Base-by-base conservation (phyloP, 2,797 vertebrate genomes). In the Argya squamiceps region DNA sequence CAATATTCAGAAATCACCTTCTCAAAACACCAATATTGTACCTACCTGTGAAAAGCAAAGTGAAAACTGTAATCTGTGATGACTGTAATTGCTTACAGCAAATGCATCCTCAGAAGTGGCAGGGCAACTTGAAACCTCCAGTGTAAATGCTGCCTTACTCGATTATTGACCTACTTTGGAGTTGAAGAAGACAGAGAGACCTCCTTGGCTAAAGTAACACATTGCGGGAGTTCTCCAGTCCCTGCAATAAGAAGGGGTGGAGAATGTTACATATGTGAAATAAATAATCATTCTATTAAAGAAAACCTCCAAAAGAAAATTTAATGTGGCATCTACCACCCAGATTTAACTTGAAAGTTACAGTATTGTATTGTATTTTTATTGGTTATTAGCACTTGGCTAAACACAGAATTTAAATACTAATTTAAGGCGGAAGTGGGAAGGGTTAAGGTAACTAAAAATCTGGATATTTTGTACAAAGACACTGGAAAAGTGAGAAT, bases 21-120 rank as follows among this genome's bases (percentile, higher is more conserved):
- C 71, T 92, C 60, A 49, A 76, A 89, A 63, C 24, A 88, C 64
- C 34, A 83, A 85, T 81, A 63, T 77, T 79, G 46, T 91, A 74
- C 37, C 15, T 79, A 89, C 37, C 79, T 91, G 75, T 78, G 85
- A 95, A 95, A 93, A 93, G 43, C 63, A 84, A 95, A 94, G 39
- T 76, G 71, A 87, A 89, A 94, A 82, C 77, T 89, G 23, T 84
- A 59, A 87, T 82, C 55, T 87, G 12, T 50, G 63, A 44, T 84
- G 81, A 76, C 67, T 75, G 49, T 81, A 94, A 89, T 69, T 83
- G 37, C 68, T 88, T 77, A 70, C 44, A 93, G 62, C 23, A 92
- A 88, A 89, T 47, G 21, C 14, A 77, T 83, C 53, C 41, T 68
- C 64, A 64, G 43, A 93, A 91, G 37, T 32, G 15, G 14, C 37